A percentile compares a stretch with the other conserved stretches of the same genome.
These are phyloP conservation scores for Antheraea yamamai DNA, from an alignment of 2,888 invertebrate species.

Conservation along the genomic window DNA sequence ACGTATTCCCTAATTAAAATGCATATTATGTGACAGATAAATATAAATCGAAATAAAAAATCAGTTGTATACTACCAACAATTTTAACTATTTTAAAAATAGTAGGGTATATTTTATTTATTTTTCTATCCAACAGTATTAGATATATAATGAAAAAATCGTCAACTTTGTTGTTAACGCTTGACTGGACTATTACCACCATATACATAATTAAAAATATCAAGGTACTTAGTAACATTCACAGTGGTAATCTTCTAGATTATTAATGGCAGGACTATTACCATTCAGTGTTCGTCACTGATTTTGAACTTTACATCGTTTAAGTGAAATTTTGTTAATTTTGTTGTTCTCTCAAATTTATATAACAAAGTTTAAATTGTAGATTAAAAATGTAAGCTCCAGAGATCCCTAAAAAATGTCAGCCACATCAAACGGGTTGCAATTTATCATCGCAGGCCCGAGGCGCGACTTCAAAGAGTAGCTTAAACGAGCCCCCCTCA, in stretches of 20 bases:
- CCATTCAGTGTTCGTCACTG: neutral
- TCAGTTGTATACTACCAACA: too few relatives aligned
- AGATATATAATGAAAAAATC: too few relatives aligned
- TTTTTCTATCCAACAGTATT: too few relatives aligned
- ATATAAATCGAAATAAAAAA: too few relatives aligned
- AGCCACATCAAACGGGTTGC: slow-evolving; percentile 60
- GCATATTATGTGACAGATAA: too few relatives aligned
- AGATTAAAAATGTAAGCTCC: neutral
- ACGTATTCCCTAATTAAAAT: too few relatives aligned
- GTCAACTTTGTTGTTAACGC: too few relatives aligned
- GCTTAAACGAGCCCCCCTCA: slow-evolving; percentile 53
- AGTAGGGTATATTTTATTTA: too few relatives aligned
- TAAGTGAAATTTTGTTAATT: too few relatives aligned
- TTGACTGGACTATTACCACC: too few relatives aligned
- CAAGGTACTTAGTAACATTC: neutral
- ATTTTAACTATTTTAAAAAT: too few relatives aligned
- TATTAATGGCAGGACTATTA: neutral
- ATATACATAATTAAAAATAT: neutral
- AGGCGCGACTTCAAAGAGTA: slow-evolving; percentile 59
- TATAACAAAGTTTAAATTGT: neutral
- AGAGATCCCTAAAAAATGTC: slow-evolving; percentile 50
- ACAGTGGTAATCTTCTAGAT: neutral
- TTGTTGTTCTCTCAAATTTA: too few relatives aligned
- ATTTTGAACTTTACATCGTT: neutral
- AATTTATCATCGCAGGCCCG: slow-evolving; percentile 67